Evolutionary conservation across 1,140 invertebrate species (phyloP).

Genomic region (Drosophila pachea): DNA sequence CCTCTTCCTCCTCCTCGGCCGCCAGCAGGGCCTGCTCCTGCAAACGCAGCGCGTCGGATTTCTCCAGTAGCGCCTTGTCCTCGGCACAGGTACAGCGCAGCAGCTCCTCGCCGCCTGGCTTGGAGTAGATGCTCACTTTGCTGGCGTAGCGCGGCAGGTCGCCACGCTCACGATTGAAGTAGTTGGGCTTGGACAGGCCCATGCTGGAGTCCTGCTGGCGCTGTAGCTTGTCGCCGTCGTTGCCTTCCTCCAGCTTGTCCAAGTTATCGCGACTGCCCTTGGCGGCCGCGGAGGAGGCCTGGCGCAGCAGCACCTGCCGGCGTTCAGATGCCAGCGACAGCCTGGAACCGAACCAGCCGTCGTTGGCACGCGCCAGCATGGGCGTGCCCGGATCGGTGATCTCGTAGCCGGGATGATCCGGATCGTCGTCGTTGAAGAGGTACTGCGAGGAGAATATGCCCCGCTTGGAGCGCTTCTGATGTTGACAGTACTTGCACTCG

Average conservation of each 20-base stretch:
- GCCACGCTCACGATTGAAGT: constrained; percentile 79
- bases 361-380: constrained; percentile 84
- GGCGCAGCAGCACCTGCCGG: constrained; percentile 80
- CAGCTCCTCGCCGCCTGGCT: constrained; percentile 41
- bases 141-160: constrained; percentile 60
- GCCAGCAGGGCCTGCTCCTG: constrained; percentile 26
- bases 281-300: constrained; percentile 30
- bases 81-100: constrained; percentile 68
- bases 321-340: constrained; percentile 79
- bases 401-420: constrained; percentile 82
- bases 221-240: constrained; percentile 12
- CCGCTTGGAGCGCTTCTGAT: constrained; percentile 66
- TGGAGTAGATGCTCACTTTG: constrained; percentile 64
- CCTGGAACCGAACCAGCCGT: constrained; percentile 82
- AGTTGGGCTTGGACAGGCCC: constrained; percentile 64
- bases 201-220: constrained; percentile 56
- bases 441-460: constrained; percentile 83
- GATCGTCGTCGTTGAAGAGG: constrained; percentile 83
- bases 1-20: constrained; percentile 50
- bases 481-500: constrained; percentile 73
- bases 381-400: constrained; percentile 83
- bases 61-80: constrained; percentile 60
- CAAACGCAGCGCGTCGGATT: constrained; percentile 46
- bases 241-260: constrained; percentile 34
- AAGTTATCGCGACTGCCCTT: constrained; percentile 59